phyloP scores from a whole-genome alignment of 1,140 invertebrate species.

The Cyphomyrmex costatus region DNA sequence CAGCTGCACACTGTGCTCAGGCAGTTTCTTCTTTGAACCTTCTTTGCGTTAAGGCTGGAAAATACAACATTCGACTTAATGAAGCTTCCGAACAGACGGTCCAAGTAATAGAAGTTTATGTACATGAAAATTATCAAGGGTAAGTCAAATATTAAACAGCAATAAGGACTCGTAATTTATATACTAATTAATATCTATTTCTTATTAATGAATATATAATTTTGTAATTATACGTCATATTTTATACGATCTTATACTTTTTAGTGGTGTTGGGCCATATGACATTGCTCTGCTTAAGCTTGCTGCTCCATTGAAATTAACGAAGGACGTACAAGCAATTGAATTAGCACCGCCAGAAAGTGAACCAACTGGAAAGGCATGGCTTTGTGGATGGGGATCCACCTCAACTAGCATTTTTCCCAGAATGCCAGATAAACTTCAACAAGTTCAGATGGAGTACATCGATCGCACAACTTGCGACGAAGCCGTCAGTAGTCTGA shows the following conservation, averaged over 20 bases:
- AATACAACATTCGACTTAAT: constrained; percentile 65
- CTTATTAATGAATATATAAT: neutral
- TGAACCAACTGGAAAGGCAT: constrained; percentile 78
- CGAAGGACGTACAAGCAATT: constrained; percentile 86
- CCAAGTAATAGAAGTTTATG: constrained; percentile 79
- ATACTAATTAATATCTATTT: too few relatives aligned
- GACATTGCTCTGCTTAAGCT: constrained; percentile 90
- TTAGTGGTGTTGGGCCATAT: constrained; percentile 85
- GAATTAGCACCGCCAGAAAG: constrained; percentile 81
- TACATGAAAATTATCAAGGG: constrained; percentile 87
- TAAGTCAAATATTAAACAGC: constrained; percentile 71
- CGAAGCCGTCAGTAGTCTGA: constrained; percentile 52
- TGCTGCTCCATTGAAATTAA: constrained; percentile 82
- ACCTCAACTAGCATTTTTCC: constrained; percentile 63
- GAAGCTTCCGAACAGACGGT: constrained; percentile 85
- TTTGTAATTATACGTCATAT: too few relatives aligned
- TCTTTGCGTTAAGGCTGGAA: constrained; percentile 78
- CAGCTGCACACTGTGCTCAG: constrained; percentile 87
- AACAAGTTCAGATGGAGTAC: constrained; percentile 69
- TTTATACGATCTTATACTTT: too few relatives aligned
- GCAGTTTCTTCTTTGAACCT: constrained; percentile 74
- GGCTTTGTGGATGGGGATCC: constrained; percentile 87
- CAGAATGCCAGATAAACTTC: constrained; percentile 69
- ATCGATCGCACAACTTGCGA: constrained; percentile 70
- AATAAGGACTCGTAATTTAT: too few relatives aligned